Evolutionary conservation across 2,888 invertebrate species (phyloP), one percentile per base, ranked within the genome.

Genomic region (Lysandra coridon): DNA sequence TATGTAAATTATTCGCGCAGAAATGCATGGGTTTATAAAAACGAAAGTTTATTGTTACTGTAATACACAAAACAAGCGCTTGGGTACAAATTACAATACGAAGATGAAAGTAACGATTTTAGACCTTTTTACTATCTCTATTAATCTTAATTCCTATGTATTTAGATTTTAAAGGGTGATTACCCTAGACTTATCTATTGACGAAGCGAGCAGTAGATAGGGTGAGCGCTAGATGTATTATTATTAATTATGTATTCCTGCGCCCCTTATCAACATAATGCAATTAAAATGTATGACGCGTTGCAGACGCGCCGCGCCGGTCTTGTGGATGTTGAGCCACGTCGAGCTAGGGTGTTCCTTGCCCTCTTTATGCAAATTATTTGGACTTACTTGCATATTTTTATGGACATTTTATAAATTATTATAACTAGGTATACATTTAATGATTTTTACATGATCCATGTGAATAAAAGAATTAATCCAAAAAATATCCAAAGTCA

Each of bases 221-320:
- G 33, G 69, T 69, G 69, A 37, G 33, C 14, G 69, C 69, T 33
- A 37, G 33, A 69, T 69, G 33, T 69, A 17, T 69, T 69, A 69
- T 69, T 69, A 69, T 75, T 75, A 75, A 75, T 76, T 76, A 76
- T 76, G 53, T 53, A 57, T 76, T 53, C 75, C 75, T 44, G 44
- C 75, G 17, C 76, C 76, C 76, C 76, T 76, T 53, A 53, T 53
- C 76, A 44, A 37, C 44, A 53, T 49, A 75, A 75, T 76, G 76
- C 76, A 76, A 76, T 76, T 76, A 76, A 76, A 76, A 76, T 76
- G 76, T 76, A 76, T 53, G 76, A 33, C 76, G 76, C 76, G 76
- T 76, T 76, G 33, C 76, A 53, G 30, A 33, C 76, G 76, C 76
- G 75, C 14, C 73, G 40, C 40, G 73, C 69, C 33, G 33, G 64